phyloP scores from a whole-genome alignment of 2,888 invertebrate species.

The Ormyrus pomaceus region DNA sequence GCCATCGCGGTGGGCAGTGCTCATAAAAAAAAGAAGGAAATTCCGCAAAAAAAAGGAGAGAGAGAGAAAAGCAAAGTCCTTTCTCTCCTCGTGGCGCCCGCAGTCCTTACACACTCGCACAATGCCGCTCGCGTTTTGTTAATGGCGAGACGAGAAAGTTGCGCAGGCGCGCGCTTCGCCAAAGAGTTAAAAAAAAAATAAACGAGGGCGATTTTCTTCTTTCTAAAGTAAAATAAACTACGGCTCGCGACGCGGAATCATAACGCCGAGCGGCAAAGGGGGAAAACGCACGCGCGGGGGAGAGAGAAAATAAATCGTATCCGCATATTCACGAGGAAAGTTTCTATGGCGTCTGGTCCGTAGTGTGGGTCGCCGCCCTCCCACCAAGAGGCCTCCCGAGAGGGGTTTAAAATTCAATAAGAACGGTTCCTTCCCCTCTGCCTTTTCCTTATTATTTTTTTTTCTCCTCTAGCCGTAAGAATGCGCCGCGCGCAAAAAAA shows the following conservation, averaged over 20 bases:
- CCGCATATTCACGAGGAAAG: conserved; percentile 59
- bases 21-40: neutral
- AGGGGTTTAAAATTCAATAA: conserved; percentile 56
- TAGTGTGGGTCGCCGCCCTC: neutral
- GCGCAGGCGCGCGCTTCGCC: neutral
- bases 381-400: conserved; percentile 6
- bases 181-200: conserved; percentile 52
- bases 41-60: neutral
- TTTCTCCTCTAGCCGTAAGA: neutral
- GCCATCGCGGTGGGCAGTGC: conserved; percentile 2
- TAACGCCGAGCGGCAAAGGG: conserved; percentile 1
- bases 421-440: conserved; percentile 27
- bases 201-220: conserved; percentile 54
- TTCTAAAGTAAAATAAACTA: conserved; percentile 50
- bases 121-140: conserved; percentile 17
- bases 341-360: conserved; percentile 44
- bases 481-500: neutral
- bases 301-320: conserved; percentile 57
- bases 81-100: conserved; percentile 26
- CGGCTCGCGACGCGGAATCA: neutral
- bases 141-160: neutral
- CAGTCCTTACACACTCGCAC: conserved; percentile 4
- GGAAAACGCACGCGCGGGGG: conserved; percentile 38
- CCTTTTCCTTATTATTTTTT: conserved; percentile 2
- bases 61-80: conserved; percentile 16